Evolutionary conservation across 2,797 vertebrate species (phyloP).

Genomic region (Gadopsis marmoratus): DNA sequence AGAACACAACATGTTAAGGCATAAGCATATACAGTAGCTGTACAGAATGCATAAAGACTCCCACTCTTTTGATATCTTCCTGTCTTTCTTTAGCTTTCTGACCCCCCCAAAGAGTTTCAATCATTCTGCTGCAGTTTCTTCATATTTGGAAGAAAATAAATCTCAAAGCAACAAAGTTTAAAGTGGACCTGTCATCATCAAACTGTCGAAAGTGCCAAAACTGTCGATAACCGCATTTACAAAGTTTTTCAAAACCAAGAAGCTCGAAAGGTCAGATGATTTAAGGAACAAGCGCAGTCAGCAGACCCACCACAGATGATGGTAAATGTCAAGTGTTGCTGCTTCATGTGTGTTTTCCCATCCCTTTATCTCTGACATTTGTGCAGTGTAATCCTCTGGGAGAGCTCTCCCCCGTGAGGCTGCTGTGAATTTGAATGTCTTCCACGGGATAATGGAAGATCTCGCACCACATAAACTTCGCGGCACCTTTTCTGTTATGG

Average conservation of each 20-base stretch:
- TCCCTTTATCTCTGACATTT: slow-evolving; percentile 75
- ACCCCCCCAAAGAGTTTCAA: background rate
- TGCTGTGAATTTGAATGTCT: slow-evolving; percentile 55
- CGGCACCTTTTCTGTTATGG: background rate
- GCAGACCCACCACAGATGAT: slow-evolving; percentile 53
- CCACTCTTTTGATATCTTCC: background rate
- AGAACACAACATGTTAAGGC: slow-evolving; percentile 1
- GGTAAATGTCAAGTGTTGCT: slow-evolving; percentile 80
- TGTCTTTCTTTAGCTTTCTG: background rate
- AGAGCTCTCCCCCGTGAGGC: slow-evolving; percentile 38
- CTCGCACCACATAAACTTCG: slow-evolving; percentile 27
- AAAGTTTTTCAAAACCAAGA: slow-evolving; percentile 50
- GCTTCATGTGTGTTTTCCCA: slow-evolving; percentile 74
- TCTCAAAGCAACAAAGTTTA: background rate
- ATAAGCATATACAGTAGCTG: background rate
- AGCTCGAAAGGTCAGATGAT: slow-evolving; percentile 69
- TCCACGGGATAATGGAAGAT: slow-evolving; percentile 16
- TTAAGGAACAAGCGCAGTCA: slow-evolving; percentile 61
- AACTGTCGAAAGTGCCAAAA: slow-evolving; percentile 36
- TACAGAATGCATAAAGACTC: background rate
- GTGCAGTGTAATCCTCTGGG: slow-evolving; percentile 63
- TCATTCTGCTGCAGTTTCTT: background rate
- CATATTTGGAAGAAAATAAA: background rate
- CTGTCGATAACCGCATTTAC: slow-evolving; percentile 46
- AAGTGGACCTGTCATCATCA: background rate